Conservation (phyloP, 2,113 vertebrate genomes). For the Atlantisia rogersi region DNA sequence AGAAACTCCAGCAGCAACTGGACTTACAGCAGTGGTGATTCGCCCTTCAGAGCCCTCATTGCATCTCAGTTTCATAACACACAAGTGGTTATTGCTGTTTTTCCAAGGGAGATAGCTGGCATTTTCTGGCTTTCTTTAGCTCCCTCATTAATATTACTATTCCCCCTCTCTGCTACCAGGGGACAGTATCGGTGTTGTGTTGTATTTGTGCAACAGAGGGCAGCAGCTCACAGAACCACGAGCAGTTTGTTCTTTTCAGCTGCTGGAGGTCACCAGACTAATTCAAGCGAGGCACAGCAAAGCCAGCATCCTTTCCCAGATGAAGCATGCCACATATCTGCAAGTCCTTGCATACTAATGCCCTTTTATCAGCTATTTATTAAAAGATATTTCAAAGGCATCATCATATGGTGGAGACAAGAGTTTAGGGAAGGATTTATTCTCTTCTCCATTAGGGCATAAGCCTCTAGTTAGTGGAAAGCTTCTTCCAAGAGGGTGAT, state of each 20-base stretch:
- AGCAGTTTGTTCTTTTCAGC: not conserved
- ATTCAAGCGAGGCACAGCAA: not conserved
- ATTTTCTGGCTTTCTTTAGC: not conserved
- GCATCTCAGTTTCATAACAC: not conserved
- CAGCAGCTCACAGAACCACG: conserved; percentile 14
- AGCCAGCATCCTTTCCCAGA: not conserved
- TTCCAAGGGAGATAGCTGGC: not conserved
- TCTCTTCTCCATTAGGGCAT: not conserved
- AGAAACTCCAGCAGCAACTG: not conserved
- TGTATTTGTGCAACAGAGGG: conserved; percentile 44
- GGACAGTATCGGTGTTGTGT: not conserved
- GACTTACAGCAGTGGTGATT: not conserved
- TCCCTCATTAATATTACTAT: accelerated
- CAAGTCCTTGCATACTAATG: not conserved
- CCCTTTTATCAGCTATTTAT: not conserved
- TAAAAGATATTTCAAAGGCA: not conserved
- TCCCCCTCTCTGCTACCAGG: not conserved
- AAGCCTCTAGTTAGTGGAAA: not conserved
- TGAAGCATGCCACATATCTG: not conserved
- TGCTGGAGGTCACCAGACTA: not conserved
- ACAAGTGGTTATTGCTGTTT: no score
- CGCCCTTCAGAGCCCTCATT: not conserved
- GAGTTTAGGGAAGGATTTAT: not conserved
- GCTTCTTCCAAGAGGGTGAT: not conserved
- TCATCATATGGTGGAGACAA: not conserved